Conservation (phyloP, 2,113 vertebrate species). For the Butorides virescens region DNA sequence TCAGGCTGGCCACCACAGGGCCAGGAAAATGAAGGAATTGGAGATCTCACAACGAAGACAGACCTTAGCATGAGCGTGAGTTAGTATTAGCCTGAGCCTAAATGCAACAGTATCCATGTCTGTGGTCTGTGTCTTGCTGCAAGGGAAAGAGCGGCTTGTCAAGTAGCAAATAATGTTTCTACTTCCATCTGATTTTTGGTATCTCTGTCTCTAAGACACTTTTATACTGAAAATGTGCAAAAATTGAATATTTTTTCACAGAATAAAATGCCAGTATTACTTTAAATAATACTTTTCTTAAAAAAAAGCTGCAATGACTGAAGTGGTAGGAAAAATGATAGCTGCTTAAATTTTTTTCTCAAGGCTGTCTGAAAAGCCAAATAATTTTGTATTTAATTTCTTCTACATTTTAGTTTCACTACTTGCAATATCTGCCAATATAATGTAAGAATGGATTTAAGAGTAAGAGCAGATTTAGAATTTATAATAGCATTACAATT, state of each 20-base stretch:
- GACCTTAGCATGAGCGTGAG: background rate
- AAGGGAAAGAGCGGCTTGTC: background rate
- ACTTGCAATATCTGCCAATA: background rate
- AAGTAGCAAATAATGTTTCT: background rate
- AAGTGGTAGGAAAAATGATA: slow-evolving; percentile 1
- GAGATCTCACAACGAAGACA: background rate
- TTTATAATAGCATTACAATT: background rate
- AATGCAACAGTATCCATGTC: background rate
- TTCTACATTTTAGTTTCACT: background rate
- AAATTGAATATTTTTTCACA: background rate
- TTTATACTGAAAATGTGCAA: slow-evolving; percentile 2
- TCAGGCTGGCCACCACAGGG: background rate
- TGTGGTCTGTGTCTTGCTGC: background rate
- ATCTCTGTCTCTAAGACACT: background rate
- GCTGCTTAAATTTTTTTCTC: background rate
- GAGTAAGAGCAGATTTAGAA: background rate
- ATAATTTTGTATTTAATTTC: background rate
- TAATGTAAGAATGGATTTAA: background rate
- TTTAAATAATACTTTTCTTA: background rate
- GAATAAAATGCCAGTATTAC: background rate
- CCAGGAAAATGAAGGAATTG: background rate
- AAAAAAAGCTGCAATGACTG: background rate
- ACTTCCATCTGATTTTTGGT: background rate
- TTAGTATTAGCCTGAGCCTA: background rate
- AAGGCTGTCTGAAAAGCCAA: background rate